Base-by-base conservation (phyloP, 2,113 vertebrate genomes). In the Conger conger region DNA sequence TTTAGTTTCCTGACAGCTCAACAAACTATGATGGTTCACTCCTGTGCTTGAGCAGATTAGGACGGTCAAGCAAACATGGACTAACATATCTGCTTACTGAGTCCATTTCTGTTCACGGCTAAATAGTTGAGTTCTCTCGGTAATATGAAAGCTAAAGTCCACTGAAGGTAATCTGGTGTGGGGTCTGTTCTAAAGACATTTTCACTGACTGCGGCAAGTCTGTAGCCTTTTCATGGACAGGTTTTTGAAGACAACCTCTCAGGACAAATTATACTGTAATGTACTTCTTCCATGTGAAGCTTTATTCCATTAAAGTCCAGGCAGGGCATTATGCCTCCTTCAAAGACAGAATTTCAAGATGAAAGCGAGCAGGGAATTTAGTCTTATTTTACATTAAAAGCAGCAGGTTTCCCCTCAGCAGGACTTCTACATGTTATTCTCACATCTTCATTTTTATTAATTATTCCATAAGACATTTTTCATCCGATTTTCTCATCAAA, bases 341-440 rank as follows among this genome's bases (percentile, higher is more conserved):
- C 79, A 87, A 50, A 84, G 82, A 76, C 11, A 4, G 8, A 79
- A 84, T 79, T 80, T 60, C 54, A 60, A 37, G 9, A n/a, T n/a
- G n/a, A 76, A 35, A 54, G 20, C 63, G 33, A 79, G 35, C 11
- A 30, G 2, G 53, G 80, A 60, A 20, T 57, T 54, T 81, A 63
- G 54, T 80, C 78, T 35, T 42, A 57, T 40, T 84, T 81, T 60
- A 80, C 79, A 78, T 81, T 81, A 78, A 81, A 81, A 84, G 40
- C 79, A 83, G 81, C 35, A 27, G 82, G 77, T 27, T 60, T 13
- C 54, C 60, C n/a, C 68, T 13, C 27, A 73, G n/a, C n/a, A 73
- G n/a, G n/a, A n/a, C 27, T 23, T 63, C 57, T 6, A 18, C 36
- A 76, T 36, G 1, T 45, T 36, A 68, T 38, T 77, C n/a, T 20